Conservation (phyloP, 2,888 invertebrate species). For the Nesidiocoris tenuis region DNA sequence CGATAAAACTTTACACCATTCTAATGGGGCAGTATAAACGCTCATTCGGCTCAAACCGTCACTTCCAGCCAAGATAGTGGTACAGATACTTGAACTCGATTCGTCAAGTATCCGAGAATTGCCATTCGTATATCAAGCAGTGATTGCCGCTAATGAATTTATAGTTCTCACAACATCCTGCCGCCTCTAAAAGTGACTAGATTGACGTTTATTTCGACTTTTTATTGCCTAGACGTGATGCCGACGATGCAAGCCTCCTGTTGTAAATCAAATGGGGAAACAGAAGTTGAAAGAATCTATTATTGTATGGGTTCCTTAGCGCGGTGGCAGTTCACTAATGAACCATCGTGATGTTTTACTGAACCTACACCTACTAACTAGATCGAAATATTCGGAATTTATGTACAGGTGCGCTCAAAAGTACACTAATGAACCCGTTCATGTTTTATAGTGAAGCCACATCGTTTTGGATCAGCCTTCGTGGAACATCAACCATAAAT, state of each 20-base stretch:
- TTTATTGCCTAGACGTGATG: not conserved
- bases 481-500: too few relatives aligned
- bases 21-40: slow-evolving; percentile 27
- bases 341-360: too few relatives aligned
- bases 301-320: too few relatives aligned
- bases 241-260: not conserved
- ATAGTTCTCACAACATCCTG: not conserved
- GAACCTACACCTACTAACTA: too few relatives aligned
- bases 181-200: not conserved
- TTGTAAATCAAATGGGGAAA: not conserved
- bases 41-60: not conserved
- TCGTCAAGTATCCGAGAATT: not conserved
- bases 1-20: slow-evolving; percentile 32
- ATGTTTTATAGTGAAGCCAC: too few relatives aligned
- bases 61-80: not conserved
- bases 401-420: too few relatives aligned
- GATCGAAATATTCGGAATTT: too few relatives aligned
- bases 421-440: too few relatives aligned
- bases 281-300: not conserved
- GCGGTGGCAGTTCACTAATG: too few relatives aligned
- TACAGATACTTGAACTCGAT: not conserved
- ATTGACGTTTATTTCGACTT: not conserved
- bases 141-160: not conserved
- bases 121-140: not conserved
- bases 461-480: too few relatives aligned